phyloP scores from a whole-genome alignment of 2,888 invertebrate species.

The Agrilus biguttatus region DNA sequence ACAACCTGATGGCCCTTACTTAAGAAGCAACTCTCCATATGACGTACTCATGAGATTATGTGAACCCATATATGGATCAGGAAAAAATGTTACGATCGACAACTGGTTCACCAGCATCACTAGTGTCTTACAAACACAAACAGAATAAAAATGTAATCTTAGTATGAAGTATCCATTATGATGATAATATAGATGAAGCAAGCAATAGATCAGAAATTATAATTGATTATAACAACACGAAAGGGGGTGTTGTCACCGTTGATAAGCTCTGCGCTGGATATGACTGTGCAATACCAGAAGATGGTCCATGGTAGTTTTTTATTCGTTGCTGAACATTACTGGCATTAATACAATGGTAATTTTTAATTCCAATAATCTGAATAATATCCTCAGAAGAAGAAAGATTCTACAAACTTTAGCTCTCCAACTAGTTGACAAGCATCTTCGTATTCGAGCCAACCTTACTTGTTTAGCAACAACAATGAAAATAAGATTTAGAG shows the following conservation, averaged over 20 bases:
- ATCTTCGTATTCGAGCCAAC: too few species aligned
- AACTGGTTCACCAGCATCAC: slow-evolving; percentile 11
- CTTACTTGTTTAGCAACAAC: too few species aligned
- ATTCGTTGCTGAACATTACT: too few species aligned
- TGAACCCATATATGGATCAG: too few species aligned
- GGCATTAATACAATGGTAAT: too few species aligned
- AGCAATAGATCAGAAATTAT: slow-evolving; percentile 11
- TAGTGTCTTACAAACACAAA: slow-evolving; percentile 15
- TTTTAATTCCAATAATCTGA: too few species aligned
- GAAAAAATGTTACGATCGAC: slow-evolving; percentile 5
- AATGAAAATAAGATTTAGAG: too few species aligned
- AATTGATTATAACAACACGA: slow-evolving; percentile 9
- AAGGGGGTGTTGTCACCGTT: slow-evolving; percentile 16
- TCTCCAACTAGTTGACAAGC: too few species aligned
- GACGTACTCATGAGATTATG: background rate
- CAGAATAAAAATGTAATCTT: slow-evolving; percentile 11
- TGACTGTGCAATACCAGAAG: too few species aligned
- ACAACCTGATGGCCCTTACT: slow-evolving; percentile 9
- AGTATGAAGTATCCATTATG: slow-evolving; percentile 10
- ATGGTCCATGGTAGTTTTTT: too few species aligned
- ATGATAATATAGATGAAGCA: slow-evolving; percentile 9
- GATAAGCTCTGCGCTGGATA: slow-evolving; percentile 7
- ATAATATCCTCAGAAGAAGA: too few species aligned
- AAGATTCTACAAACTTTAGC: too few species aligned
- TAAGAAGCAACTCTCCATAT: slow-evolving; percentile 9